A percentile compares a stretch with the other conserved stretches of the same genome.
These are phyloP conservation scores for Phalacrocorax brasilianus DNA, from an alignment of 2,113 vertebrate species.

Conservation along the genomic window DNA sequence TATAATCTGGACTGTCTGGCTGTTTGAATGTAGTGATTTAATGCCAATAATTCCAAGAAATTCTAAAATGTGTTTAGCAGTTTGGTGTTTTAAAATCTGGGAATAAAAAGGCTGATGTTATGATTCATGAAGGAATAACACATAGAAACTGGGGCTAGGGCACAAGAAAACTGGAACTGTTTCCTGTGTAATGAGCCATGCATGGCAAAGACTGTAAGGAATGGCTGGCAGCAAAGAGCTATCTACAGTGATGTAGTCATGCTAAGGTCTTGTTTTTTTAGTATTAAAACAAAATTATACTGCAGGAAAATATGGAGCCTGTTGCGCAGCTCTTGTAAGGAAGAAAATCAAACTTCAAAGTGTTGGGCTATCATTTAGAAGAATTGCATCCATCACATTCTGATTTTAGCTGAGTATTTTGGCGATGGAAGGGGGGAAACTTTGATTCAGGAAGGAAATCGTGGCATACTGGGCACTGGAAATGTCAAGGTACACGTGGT, in stretches of 20 bases:
- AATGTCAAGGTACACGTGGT: not conserved
- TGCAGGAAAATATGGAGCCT: not conserved
- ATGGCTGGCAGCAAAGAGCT: not conserved
- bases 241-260: not conserved
- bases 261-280: constrained; percentile 10
- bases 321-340: not conserved
- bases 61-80: constrained; percentile 19
- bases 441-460: not conserved
- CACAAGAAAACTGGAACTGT: not conserved
- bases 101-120: not conserved
- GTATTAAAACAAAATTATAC: not conserved
- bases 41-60: constrained; percentile 23
- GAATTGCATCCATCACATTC: not conserved
- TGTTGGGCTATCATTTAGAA: not conserved
- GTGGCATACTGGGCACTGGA: not conserved
- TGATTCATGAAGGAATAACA: not conserved
- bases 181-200: constrained; percentile 9
- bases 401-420: not conserved
- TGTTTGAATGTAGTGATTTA: constrained; percentile 26
- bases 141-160: not conserved
- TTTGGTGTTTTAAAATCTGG: not conserved
- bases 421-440: not conserved
- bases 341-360: not conserved
- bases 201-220: not conserved
- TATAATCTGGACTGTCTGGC: not conserved